Evolutionary conservation across 2,797 vertebrate genomes (phyloP).

Genomic region (Melanogrammus aeglefinus): DNA sequence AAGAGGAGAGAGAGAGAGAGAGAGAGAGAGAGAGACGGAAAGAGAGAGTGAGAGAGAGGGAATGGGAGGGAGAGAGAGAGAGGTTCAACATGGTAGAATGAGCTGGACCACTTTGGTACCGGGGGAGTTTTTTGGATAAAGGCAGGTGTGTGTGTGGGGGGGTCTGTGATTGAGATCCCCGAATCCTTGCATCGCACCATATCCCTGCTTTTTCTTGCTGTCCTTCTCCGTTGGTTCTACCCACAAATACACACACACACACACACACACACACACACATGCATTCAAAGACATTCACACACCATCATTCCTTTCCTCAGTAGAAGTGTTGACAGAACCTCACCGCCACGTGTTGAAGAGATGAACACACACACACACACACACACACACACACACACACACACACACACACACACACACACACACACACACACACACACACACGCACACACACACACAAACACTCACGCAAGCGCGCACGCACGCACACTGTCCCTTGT

Average conservation of each 20-base stretch:
- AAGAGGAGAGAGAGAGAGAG: too few species aligned
- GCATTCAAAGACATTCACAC: background rate
- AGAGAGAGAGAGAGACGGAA: slow-evolving; percentile 44
- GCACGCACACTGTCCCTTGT: background rate
- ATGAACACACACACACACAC: slow-evolving; percentile 44
- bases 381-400: background rate
- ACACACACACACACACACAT: background rate
- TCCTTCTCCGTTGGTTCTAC: slow-evolving; percentile 20
- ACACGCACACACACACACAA: background rate
- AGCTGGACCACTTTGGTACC: slow-evolving; percentile 40
- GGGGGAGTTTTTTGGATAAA: slow-evolving; percentile 49
- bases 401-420: background rate
- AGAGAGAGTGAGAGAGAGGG: background rate
- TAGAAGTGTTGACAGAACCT: slow-evolving; percentile 60
- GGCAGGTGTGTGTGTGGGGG: slow-evolving; percentile 5
- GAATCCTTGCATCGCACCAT: background rate
- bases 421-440: background rate
- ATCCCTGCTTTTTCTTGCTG: background rate
- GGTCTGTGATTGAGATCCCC: background rate
- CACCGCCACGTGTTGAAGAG: slow-evolving; percentile 60
- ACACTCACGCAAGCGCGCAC: background rate
- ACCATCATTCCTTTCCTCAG: background rate
- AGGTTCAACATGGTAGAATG: slow-evolving; percentile 57
- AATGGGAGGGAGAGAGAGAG: slow-evolving; percentile 12
- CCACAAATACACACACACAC: slow-evolving; percentile 2